A percentile compares a stretch with the other conserved stretches of the same genome.
Evolutionary conservation across 1,140 invertebrate genomes (phyloP).

Genomic region (Eurosta solidaginis): DNA sequence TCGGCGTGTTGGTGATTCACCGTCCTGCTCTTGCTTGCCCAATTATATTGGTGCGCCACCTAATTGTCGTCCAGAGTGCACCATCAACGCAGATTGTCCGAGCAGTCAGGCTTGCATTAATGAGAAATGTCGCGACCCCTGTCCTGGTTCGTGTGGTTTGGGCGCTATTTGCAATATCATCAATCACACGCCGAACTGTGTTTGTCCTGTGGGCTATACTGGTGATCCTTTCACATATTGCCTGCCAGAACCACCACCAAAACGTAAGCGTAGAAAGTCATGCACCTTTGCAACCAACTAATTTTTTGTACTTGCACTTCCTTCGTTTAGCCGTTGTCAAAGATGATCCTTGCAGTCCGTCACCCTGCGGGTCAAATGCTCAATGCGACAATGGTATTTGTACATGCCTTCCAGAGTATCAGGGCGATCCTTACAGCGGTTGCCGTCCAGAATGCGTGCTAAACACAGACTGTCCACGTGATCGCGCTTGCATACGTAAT

Average conservation of each 20-base stretch:
- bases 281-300: constrained; percentile 9
- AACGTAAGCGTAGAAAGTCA: constrained; percentile 43
- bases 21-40: constrained; percentile 71
- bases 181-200: constrained; percentile 72
- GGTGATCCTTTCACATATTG: constrained; percentile 73
- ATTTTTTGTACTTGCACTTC: constrained; percentile 62
- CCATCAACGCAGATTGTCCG: constrained; percentile 73
- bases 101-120: constrained; percentile 70
- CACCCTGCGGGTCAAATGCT: constrained; percentile 78
- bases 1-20: constrained; percentile 65
- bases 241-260: constrained; percentile 62
- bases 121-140: constrained; percentile 74
- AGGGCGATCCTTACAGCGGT: constrained; percentile 80
- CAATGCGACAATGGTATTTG: constrained; percentile 73
- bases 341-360: constrained; percentile 67
- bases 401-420: constrained; percentile 76
- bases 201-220: constrained; percentile 69
- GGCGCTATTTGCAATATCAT: constrained; percentile 69
- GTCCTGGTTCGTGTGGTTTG: constrained; percentile 71
- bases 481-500: constrained; percentile 76
- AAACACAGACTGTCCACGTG: constrained; percentile 76
- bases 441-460: constrained; percentile 83
- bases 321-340: constrained; percentile 51
- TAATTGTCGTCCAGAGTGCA: constrained; percentile 75
- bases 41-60: constrained; percentile 73